Evolutionary conservation across 1,140 invertebrate species (phyloP), one percentile per base, ranked within the genome.

Genomic region (Caenorhabditis remanei): DNA sequence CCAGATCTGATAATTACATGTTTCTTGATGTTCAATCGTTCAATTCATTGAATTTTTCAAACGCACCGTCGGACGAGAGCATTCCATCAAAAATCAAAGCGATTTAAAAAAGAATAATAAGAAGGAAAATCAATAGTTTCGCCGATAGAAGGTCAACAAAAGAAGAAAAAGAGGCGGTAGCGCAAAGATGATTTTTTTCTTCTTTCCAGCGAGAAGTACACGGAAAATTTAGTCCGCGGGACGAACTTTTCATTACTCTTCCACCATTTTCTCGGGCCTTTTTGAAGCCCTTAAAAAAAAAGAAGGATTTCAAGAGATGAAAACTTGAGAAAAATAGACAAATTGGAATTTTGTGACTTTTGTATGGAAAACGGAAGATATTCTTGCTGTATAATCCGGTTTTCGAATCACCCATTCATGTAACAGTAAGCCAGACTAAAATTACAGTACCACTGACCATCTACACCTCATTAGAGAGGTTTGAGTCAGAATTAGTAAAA

Each of bases 71-170:
- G 13, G 11, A 24, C 71, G n/a, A 50, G 43, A 79, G 71, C 46
- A 79, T 79, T 79, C 71, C 71, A 79, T 79, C 40, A 41, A 71
- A 71, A n/a, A 79, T 53, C 21, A 14, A 46, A 24, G 46, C 6
- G 8, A 50, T 11, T 79, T 50, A 9, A 4, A 48, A 50, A 79
- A 50, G 11, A 53, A 50, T 19, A 79, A 50, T 79, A 48, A n/a
- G 19, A 13, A 8, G 8, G n/a, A 71, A 71, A 71, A 71, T 71
- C 65, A 50, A 79, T 79, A 50, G 11, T 14, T 79, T 79, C 71
- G 71, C 46, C 32, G 71, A 79, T 48, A 50, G 71, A 79, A 79
- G 71, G 71, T 79, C 71, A 79, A 79, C 71, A 79, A 79, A 79
- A 50, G 71, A 79, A 79, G 41, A 21, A 63, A 50, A 11, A 24